Percentiles rank a stretch among this genome's conserved stretches.
phyloP scores from a whole-genome alignment of 2,888 invertebrate genomes.

The Achlya flavicornis region DNA sequence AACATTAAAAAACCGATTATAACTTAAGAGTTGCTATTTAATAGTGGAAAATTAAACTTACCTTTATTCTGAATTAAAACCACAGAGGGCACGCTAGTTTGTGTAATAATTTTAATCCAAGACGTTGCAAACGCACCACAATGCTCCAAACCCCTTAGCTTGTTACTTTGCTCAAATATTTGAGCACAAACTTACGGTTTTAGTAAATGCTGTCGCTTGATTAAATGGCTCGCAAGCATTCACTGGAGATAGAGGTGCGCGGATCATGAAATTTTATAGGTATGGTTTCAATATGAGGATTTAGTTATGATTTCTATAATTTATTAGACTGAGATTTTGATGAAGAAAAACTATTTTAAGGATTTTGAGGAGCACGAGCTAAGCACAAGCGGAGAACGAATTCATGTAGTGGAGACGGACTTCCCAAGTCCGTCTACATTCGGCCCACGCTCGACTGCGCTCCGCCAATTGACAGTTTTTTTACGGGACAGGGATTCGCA shows the following conservation, averaged over 20 bases:
- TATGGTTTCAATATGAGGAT: not conserved
- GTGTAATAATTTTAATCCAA: not conserved
- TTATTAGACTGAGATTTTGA: too few relatives aligned
- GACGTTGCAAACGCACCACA: not conserved
- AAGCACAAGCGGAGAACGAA: too few relatives aligned
- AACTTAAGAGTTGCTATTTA: too few relatives aligned
- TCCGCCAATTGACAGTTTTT: too few relatives aligned
- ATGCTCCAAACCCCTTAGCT: constrained; percentile 1
- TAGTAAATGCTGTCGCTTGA: constrained; percentile 8
- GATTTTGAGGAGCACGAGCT: too few relatives aligned
- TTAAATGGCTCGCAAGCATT: constrained; percentile 7
- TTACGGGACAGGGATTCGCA: too few relatives aligned
- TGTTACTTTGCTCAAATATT: constrained; percentile 6
- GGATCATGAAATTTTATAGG: not conserved
- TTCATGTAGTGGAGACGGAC: too few relatives aligned
- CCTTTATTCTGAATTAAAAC: not conserved
- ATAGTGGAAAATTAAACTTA: not conserved
- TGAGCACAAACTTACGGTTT: constrained; percentile 5
- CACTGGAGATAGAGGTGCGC: not conserved
- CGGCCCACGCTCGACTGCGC: too few relatives aligned
- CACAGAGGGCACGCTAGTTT: not conserved
- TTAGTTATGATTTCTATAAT: too few relatives aligned
- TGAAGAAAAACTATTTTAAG: too few relatives aligned
- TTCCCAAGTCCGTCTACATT: too few relatives aligned
- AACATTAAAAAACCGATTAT: too few relatives aligned